Conservation (phyloP, 2,888 invertebrate genomes). For the Celastrina argiolus region DNA sequence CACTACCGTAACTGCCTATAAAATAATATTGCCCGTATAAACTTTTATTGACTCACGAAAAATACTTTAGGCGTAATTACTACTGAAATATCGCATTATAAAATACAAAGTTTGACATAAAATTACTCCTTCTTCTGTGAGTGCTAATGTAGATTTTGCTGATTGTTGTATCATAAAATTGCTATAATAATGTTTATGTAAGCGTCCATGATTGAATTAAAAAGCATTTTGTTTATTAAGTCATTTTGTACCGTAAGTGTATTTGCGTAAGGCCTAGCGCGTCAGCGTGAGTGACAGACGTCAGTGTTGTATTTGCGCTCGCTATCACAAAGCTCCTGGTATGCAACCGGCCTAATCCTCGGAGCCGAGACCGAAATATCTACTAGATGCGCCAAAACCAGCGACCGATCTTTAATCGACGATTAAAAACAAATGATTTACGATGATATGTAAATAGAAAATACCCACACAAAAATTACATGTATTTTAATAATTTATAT, state of each 20-base stretch:
- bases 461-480: constrained; percentile 1
- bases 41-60: not conserved
- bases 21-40: constrained; percentile 3
- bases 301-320: constrained; percentile 62
- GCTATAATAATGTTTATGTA: not conserved
- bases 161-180: not conserved
- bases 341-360: constrained; percentile 61
- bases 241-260: not conserved
- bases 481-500: not conserved
- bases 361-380: constrained; percentile 46
- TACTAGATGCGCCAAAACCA: constrained; percentile 44
- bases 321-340: constrained; percentile 64
- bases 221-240: not conserved
- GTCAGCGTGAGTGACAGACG: constrained; percentile 49
- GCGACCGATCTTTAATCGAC: not conserved
- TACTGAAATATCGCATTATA: not conserved
- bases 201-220: not conserved
- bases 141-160: not conserved
- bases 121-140: not conserved
- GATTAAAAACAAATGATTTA: not conserved
- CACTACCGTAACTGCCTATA: constrained; percentile 1
- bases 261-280: constrained; percentile 4
- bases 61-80: not conserved
- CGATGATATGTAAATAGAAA: not conserved
- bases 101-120: too few relatives aligned